Percentiles rank a stretch among this genome's conserved stretches.
These are phyloP conservation scores for Gasterosteus aculeatus DNA, from an alignment of 2,113 vertebrate species.

Conservation along the genomic window DNA sequence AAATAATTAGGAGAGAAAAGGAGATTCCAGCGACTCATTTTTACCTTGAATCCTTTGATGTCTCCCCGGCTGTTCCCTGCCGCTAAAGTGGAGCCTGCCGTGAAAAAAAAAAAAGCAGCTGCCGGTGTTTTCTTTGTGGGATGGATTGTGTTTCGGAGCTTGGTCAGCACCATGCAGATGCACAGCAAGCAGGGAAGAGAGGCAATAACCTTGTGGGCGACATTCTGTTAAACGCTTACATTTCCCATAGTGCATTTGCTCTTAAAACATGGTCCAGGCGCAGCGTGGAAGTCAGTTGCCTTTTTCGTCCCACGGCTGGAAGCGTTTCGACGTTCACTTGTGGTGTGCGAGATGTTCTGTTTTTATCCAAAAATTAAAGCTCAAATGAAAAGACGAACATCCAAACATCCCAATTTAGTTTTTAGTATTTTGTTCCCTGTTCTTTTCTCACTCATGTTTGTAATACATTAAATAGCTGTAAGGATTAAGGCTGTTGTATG, in stretches of 20 bases:
- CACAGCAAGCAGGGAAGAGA: constrained; percentile 71
- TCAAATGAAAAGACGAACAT: no score
- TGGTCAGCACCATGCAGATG: constrained; percentile 82
- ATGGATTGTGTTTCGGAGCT: constrained; percentile 81
- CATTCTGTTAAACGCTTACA: constrained; percentile 80
- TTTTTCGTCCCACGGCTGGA: constrained; percentile 30
- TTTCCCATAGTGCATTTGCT: constrained; percentile 69
- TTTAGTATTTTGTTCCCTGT: neutral
- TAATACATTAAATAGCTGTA: neutral
- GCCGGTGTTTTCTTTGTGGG: constrained; percentile 42
- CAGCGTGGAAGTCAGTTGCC: constrained; percentile 30
- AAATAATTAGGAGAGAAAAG: constrained; percentile 67
- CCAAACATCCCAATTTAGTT: no score
- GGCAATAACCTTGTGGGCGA: constrained; percentile 82
- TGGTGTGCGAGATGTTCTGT: constrained; percentile 6
- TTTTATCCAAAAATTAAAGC: no score
- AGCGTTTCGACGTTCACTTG: constrained; percentile 3
- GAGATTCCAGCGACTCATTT: constrained; percentile 73
- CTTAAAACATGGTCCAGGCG: constrained; percentile 66
- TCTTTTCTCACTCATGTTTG: neutral
- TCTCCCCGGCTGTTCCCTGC: constrained; percentile 52
- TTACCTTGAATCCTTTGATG: constrained; percentile 74
- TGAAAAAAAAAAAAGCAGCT: constrained; percentile 69
- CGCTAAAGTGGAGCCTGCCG: constrained; percentile 45
- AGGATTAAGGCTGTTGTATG: neutral